Evolutionary conservation across 2,797 vertebrate species (phyloP).

Genomic region (Capromys pilorides): DNA sequence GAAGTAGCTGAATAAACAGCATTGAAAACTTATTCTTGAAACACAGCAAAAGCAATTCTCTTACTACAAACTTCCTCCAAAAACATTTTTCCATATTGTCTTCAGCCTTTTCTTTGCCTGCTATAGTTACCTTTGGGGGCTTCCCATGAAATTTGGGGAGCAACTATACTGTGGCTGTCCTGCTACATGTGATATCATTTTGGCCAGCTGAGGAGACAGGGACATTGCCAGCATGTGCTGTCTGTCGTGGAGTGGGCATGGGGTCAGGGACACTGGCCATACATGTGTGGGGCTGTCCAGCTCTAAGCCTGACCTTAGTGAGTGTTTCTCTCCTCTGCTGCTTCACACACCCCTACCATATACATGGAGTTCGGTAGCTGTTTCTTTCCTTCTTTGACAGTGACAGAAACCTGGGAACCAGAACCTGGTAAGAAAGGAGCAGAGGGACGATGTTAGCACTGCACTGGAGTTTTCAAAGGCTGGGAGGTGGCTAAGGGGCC

Average conservation of each 20-base stretch:
- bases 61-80: constrained; percentile 19
- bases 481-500: neutral
- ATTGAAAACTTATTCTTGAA: constrained; percentile 25
- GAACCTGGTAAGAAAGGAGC: constrained; percentile 10
- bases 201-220: neutral
- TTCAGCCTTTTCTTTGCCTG: constrained; percentile 32
- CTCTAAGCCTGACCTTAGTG: neutral
- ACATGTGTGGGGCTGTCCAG: neutral
- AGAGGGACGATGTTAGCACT: neutral
- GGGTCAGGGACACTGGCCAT: accelerated
- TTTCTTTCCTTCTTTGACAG: constrained; percentile 6
- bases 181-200: neutral
- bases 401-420: neutral
- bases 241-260: accelerated
- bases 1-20: neutral
- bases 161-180: neutral
- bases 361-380: too few species aligned
- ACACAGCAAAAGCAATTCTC: constrained; percentile 7
- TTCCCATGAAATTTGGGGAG: neutral
- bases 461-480: neutral
- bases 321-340: neutral
- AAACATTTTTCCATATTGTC: neutral
- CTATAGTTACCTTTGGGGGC: neutral
- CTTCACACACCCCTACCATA: neutral
- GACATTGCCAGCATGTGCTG: neutral